Conservation (phyloP, 2,888 invertebrate species). For the Toxonevra muliebris region DNA sequence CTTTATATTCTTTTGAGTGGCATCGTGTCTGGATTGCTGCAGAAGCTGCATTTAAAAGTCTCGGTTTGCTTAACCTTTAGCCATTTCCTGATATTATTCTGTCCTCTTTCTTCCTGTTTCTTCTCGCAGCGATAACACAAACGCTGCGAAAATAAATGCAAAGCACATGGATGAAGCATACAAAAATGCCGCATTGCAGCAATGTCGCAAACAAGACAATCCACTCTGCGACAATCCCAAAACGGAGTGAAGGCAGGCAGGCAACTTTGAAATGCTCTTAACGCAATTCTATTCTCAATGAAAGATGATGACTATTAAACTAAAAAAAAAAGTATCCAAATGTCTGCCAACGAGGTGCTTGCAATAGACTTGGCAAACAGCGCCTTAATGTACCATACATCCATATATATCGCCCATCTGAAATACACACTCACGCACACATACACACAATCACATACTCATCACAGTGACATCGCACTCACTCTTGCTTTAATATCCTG, state of each 20-base stretch:
- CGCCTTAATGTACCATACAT: constrained; percentile 20
- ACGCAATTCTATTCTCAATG: no score
- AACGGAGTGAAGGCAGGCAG: no score
- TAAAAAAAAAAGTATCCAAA: constrained; percentile 37
- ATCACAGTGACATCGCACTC: constrained; percentile 37
- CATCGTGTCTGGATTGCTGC: no score
- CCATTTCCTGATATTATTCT: neutral
- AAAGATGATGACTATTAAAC: no score
- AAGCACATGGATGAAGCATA: no score
- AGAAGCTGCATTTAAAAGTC: constrained; percentile 1
- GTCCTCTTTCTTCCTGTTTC: neutral
- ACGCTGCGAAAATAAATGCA: constrained; percentile 1
- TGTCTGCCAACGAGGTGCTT: constrained; percentile 46
- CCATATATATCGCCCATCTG: neutral
- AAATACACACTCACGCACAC: neutral
- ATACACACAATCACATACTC: constrained; percentile 13
- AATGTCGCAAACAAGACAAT: constrained; percentile 39
- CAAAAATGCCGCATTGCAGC: constrained; percentile 52
- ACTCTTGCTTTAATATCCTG: constrained; percentile 20
- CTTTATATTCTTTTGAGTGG: no score
- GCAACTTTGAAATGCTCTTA: constrained; percentile 21
- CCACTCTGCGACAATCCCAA: neutral
- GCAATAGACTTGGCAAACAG: constrained; percentile 39
- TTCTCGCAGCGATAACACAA: constrained; percentile 5
- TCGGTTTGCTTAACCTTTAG: neutral